Evolutionary conservation across 2,113 vertebrate species (phyloP).

Genomic region (Neotoma lepida): DNA sequence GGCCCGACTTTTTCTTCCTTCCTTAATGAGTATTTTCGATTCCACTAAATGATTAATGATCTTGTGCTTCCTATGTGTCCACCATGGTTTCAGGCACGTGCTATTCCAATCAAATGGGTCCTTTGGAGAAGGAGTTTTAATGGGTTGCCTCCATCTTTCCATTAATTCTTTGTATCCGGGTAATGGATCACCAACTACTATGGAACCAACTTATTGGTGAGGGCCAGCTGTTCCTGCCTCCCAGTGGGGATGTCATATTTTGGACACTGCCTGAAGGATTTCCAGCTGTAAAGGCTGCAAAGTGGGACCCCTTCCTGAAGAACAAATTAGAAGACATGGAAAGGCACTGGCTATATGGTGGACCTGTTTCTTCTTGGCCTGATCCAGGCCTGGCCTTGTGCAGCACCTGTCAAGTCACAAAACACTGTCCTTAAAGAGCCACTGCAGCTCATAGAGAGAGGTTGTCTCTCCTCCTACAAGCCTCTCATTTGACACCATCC

Average conservation of each 20-base stretch:
- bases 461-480: not conserved
- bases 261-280: not conserved
- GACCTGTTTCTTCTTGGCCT: not conserved
- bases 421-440: not conserved
- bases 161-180: not conserved
- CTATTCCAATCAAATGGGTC: not conserved
- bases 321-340: not conserved
- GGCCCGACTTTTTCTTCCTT: conserved; percentile 22
- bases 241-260: not conserved
- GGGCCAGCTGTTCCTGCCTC: not conserved
- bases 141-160: not conserved
- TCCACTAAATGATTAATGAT: not conserved
- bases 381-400: too few species aligned
- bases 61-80: not conserved
- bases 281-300: not conserved
- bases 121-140: not conserved
- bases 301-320: not conserved
- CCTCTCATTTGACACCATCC: not conserved
- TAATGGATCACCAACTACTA: not conserved
- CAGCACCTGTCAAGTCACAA: not conserved
- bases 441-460: not conserved
- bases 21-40: conserved; percentile 32
- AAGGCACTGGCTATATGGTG: not conserved
- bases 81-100: not conserved
- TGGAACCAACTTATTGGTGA: not conserved